A percentile compares a stretch with the other conserved stretches of the same genome.
phyloP scores from a whole-genome alignment of 2,113 vertebrate species.

The Aphelocoma coerulescens region DNA sequence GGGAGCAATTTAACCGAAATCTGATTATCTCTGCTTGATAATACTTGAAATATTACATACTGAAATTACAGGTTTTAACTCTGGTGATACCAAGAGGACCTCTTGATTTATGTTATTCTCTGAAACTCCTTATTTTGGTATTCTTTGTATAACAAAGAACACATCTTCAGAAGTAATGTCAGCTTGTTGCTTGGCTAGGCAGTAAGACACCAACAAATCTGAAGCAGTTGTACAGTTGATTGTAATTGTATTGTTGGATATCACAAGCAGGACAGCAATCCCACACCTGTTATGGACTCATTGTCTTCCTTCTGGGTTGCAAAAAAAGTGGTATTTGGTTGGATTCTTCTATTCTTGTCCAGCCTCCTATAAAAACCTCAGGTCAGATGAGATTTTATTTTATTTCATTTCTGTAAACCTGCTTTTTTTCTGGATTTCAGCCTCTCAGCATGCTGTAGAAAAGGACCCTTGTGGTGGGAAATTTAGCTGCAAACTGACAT shows the following conservation, averaged over 20 bases:
- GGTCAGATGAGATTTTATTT: not conserved
- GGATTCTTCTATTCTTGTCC: not conserved
- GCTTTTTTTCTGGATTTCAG: not conserved
- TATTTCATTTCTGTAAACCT: not conserved
- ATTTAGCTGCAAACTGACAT: not conserved
- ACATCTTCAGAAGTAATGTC: not conserved
- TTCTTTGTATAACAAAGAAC: not conserved
- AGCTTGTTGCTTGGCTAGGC: not conserved
- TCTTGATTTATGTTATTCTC: not conserved
- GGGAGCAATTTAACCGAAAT: conserved; percentile 3
- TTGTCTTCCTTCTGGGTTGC: not conserved
- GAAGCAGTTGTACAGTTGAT: not conserved
- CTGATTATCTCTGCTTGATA: not conserved
- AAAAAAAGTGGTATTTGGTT: not conserved
- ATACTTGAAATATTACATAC: not conserved
- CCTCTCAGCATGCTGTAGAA: not conserved
- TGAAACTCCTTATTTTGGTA: not conserved
- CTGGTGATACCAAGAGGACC: not conserved
- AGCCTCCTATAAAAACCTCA: not conserved
- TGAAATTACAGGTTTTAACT: not conserved
- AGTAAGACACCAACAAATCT: not conserved
- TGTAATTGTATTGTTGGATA: not conserved
- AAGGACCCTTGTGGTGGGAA: not conserved
- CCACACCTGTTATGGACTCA: not conserved
- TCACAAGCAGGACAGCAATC: not conserved